Evolutionary conservation across 2,888 invertebrate genomes (phyloP), one percentile per base, ranked within the genome.

Genomic region (Stenolophus ochropezus): DNA sequence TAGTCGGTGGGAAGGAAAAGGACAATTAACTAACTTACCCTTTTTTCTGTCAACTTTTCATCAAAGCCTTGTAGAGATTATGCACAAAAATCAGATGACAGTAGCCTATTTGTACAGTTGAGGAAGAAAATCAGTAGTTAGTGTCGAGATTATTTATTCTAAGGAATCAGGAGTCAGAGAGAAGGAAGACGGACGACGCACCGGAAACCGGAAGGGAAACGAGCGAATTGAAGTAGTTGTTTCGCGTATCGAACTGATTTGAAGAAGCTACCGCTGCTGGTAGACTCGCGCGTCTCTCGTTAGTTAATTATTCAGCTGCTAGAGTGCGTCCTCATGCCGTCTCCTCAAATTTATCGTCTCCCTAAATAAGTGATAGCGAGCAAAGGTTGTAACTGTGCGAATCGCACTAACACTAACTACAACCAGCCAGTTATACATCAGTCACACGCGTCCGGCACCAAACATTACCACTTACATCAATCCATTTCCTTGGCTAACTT

Each of bases 21-120:
- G 65, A 78, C 51, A 78, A 78, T 78, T 78, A 78, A 49, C 51
- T 69, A 78, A 69, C 78, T 27, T 49, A 51, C 25, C 51, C 69
- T 78, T 78, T 65, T 78, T 78, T 78, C 51, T 51, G 69, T 78
- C 61, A 61, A 77, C 61, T 78, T 69, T 78, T 78, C 65, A 78
- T 78, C 78, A 78, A 65, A 78, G 53, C 49, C 69, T 77, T 78
- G 58, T 58, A 42, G 42, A 77, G 25, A 20, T 77, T 77, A 76
- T 77, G 77, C 69, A 49, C 49, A 78, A 78, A 65, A 78, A 78
- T 77, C 20, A 33, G n/a, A n/a, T n/a, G n/a, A n/a, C n/a, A n/a
- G n/a, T n/a, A n/a, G n/a, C n/a, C n/a, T n/a, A n/a, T n/a, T n/a
- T n/a, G n/a, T n/a, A n/a, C n/a, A n/a, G n/a, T 33, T 47, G 47